Evolutionary conservation across 2,113 vertebrate species (phyloP).

Genomic region (Gobiocypris rarus): DNA sequence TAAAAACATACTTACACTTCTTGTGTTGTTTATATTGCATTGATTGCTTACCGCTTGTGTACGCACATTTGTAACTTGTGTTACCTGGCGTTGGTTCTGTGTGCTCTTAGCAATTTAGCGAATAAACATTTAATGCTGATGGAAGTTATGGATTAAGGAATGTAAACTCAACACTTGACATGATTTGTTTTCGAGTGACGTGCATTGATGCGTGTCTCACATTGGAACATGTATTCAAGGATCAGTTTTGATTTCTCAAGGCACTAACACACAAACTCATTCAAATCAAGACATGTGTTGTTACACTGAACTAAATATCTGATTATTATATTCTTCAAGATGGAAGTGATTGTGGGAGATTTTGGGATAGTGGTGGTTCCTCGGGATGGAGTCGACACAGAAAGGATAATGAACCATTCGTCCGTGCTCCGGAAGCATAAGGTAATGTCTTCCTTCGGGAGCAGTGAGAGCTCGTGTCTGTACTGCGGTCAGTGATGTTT

Average conservation of each 20-base stretch:
- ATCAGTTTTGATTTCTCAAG: no score
- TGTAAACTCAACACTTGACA: no score
- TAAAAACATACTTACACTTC: no score
- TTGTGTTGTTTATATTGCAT: no score
- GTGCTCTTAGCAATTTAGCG: no score
- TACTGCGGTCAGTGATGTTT: not conserved
- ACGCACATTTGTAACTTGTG: no score
- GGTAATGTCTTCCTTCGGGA: slow-evolving; percentile 69
- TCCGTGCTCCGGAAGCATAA: slow-evolving; percentile 95
- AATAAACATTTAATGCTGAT: not conserved
- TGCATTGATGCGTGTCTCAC: no score
- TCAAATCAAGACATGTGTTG: not conserved
- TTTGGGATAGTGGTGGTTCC: slow-evolving; percentile 98
- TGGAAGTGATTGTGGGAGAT: slow-evolving; percentile 97
- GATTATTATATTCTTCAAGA: slow-evolving; percentile 73
- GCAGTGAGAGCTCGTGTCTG: no score
- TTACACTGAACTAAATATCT: not conserved
- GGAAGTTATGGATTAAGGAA: not conserved
- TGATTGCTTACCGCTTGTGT: no score
- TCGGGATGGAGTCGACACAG: slow-evolving; percentile 89
- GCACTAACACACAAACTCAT: not conserved
- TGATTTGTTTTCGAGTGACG: no score
- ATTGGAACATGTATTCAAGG: no score
- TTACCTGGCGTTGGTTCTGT: no score
- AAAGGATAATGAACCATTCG: slow-evolving; percentile 97